A percentile compares a stretch with the other conserved stretches of the same genome.
Evolutionary conservation across 2,113 vertebrate genomes (phyloP).

Genomic region (Pipa parva): DNA sequence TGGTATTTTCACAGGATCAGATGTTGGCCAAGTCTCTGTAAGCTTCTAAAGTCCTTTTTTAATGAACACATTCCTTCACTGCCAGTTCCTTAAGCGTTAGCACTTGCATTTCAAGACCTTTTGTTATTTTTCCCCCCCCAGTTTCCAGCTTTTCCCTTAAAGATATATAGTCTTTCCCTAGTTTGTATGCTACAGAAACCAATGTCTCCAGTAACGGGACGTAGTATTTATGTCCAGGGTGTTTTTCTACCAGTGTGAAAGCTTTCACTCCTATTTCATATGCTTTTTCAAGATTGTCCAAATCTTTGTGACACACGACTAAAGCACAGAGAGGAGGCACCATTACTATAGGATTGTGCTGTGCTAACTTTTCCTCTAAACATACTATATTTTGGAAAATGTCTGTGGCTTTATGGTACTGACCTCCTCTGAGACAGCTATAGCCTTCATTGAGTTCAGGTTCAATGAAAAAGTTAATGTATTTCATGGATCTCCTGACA

Average conservation of each 20-base stretch:
- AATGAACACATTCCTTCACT: constrained; percentile 70
- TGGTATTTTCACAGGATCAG: too few relatives aligned
- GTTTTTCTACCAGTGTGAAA: constrained; percentile 57
- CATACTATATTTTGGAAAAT: constrained; percentile 61
- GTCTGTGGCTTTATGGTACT: constrained; percentile 68
- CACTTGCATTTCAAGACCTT: constrained; percentile 45
- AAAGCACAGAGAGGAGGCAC: constrained; percentile 77
- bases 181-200: constrained; percentile 74
- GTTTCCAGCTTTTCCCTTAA: constrained; percentile 73
- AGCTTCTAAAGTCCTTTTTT: constrained; percentile 26
- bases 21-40: too few relatives aligned
- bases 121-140: constrained; percentile 58
- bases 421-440: constrained; percentile 75
- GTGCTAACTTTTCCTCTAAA: constrained; percentile 76
- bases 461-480: constrained; percentile 74
- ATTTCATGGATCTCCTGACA: constrained; percentile 64
- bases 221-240: constrained; percentile 64
- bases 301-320: constrained; percentile 79
- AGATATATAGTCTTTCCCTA: constrained; percentile 75
- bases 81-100: constrained; percentile 81
- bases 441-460: constrained; percentile 72
- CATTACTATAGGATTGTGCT: constrained; percentile 56
- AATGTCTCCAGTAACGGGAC: constrained; percentile 72
- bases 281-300: constrained; percentile 66
- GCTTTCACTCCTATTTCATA: constrained; percentile 70